Conservation (phyloP, 1,140 invertebrate species). For the Carposina sasakii region DNA sequence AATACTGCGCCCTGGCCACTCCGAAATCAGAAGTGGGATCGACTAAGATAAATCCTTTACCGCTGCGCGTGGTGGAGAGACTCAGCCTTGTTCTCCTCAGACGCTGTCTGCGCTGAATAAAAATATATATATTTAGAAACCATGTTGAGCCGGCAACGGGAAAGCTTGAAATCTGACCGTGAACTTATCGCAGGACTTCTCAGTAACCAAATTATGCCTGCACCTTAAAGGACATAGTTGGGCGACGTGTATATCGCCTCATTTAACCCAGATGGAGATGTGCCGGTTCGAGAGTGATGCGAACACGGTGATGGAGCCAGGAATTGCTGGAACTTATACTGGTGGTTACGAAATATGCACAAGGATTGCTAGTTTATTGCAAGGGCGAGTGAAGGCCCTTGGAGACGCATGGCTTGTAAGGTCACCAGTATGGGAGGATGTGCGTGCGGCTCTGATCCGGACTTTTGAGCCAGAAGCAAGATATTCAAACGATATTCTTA, state of each 20-base stretch:
- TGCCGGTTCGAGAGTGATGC: slow-evolving; percentile 9
- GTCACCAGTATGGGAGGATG: slow-evolving; percentile 1
- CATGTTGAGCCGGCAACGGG: no score
- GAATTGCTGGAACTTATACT: slow-evolving; percentile 1
- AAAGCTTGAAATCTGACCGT: no score
- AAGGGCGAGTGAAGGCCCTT: slow-evolving; percentile 5
- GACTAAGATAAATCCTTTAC: no score
- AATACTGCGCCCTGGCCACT: no score
- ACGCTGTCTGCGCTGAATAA: no score
- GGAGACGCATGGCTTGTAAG: slow-evolving; percentile 10
- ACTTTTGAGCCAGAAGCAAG: slow-evolving; percentile 11
- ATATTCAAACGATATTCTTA: slow-evolving; percentile 9
- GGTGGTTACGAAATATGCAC: slow-evolving; percentile 10
- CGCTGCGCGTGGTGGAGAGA: no score
- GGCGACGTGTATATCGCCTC: slow-evolving; percentile 6
- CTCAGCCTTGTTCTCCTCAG: no score
- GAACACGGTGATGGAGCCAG: slow-evolving; percentile 7
- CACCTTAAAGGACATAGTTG: no score
- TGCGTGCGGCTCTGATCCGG: not conserved
- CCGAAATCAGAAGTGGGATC: no score
- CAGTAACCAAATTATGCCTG: no score
- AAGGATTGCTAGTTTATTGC: slow-evolving; percentile 7
- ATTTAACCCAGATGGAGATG: slow-evolving; percentile 8
- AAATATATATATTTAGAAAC: no score
- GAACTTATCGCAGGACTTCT: no score